Percentiles rank a stretch among this genome's conserved stretches.
Evolutionary conservation across 2,888 invertebrate genomes (phyloP).

Genomic region (Zeuzera pyrina): DNA sequence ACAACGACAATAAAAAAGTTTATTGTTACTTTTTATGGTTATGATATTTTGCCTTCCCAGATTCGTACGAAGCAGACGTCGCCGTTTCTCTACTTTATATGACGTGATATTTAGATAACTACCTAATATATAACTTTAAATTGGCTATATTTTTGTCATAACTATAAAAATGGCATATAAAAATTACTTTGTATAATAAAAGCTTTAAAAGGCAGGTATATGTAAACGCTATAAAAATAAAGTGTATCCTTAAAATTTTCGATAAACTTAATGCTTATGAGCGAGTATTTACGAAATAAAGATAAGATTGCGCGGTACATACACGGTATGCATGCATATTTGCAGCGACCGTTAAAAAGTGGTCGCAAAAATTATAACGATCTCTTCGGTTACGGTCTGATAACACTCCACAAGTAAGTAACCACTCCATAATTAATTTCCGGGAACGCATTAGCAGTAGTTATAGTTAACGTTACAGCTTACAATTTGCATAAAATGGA

Average conservation of each 20-base stretch:
- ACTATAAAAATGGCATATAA: too few species aligned
- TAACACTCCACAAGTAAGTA: constrained; percentile 32
- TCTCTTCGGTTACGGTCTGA: constrained; percentile 47
- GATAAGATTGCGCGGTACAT: too few species aligned
- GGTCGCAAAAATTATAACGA: constrained; percentile 43
- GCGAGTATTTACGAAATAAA: constrained; percentile 21
- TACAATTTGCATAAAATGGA: constrained; percentile 20
- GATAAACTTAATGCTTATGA: too few species aligned
- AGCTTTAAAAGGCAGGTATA: too few species aligned
- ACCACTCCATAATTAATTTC: constrained; percentile 41
- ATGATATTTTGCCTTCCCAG: constrained; percentile 34
- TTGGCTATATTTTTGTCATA: too few species aligned
- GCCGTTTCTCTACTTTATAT: constrained; percentile 7
- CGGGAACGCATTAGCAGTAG: constrained; percentile 26
- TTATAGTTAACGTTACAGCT: constrained; percentile 19
- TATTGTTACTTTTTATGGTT: constrained; percentile 54
- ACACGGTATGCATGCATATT: too few species aligned
- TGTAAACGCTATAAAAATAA: too few species aligned
- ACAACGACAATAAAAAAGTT: constrained; percentile 43
- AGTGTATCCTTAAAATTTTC: too few species aligned
- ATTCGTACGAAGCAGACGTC: constrained; percentile 19
- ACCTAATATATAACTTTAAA: too few species aligned
- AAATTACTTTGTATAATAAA: too few species aligned
- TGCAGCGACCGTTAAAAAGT: too few species aligned
- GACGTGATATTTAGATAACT: too few species aligned